Evolutionary conservation across 2,113 vertebrate genomes (phyloP).

Genomic region (Phrynosoma platyrhinos): DNA sequence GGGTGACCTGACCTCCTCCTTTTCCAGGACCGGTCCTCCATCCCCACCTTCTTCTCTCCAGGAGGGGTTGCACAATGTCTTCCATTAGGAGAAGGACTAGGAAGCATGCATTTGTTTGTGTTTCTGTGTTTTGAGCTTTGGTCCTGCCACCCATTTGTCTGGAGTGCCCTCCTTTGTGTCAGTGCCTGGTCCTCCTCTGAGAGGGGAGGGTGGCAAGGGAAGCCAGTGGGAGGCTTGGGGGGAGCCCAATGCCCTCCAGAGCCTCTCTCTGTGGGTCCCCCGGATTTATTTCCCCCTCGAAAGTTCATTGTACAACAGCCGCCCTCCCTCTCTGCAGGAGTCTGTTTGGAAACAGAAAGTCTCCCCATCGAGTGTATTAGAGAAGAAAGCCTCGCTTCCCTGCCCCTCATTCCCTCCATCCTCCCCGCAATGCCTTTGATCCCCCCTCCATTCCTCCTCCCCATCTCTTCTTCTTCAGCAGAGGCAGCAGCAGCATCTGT

Average conservation of each 20-base stretch:
- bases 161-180: no score
- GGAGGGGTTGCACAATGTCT: no score
- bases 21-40: no score
- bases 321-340: conserved; percentile 46
- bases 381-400: conserved; percentile 57
- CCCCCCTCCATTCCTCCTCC: conserved; percentile 9
- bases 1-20: no score
- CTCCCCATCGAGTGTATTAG: conserved; percentile 56
- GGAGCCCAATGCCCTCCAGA: neutral
- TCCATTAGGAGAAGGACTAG: no score
- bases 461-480: neutral
- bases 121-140: no score
- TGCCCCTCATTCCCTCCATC: neutral
- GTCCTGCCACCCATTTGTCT: no score
- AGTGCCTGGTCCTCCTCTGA: neutral
- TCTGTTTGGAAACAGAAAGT: conserved; percentile 71
- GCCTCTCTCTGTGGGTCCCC: conserved; percentile 16
- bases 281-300: conserved; percentile 43
- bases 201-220: neutral
- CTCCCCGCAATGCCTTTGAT: conserved; percentile 22
- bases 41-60: no score
- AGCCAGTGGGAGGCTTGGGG: neutral
- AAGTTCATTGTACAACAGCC: conserved; percentile 46
- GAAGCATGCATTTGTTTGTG: no score
- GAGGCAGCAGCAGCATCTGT: conserved; percentile 61